Evolutionary conservation across 1,140 invertebrate genomes (phyloP), one percentile per base, ranked within the genome.

Genomic region (Dreissena rostriformis): DNA sequence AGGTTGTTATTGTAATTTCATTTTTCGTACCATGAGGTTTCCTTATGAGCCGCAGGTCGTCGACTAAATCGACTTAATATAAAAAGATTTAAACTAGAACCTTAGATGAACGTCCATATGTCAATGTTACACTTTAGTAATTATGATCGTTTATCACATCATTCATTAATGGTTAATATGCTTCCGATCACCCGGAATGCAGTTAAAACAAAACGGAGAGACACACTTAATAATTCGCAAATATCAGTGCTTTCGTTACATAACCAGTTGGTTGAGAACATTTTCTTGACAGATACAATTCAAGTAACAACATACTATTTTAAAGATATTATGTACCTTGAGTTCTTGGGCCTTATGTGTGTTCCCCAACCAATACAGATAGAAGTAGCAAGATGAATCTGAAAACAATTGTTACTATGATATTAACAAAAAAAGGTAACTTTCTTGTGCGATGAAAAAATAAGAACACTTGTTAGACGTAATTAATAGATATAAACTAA

Each of bases 301-400:
- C 17, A 26, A 22, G 15, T 14, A 29, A 19, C 15, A 24, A 24
- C 15, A 22, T 7, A 17, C 6, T 10, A 5, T 29, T 26, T 5
- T 26, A 24, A 1, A 19, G 5, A 22, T 39, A 19, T 14, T 39
- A 76, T 49, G 63, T 67, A 67, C 75, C 75, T 77, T 77, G 0
- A 77, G 66, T 67, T 77, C 75, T 52, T 67, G 63, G 15, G 39
- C 11, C 22, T 74, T 17, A 10, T 24, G 49, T 77, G 26, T 67
- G 29, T 67, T 29, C 19, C 39, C 75, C 14, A 77, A 63, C 75
- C 75, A 77, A 77, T 22, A 52, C 39, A 77, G 51, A 49, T 77
- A 26, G 57, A 67, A 77, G 22, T 51, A 77, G 55, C 75, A 77
- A 1, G 75, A 49, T 2, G 29, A n/a, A 39, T 77, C 75, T 77